Evolutionary conservation across 2,888 invertebrate species (phyloP).

Genomic region (Ecdyonurus torrentis): DNA sequence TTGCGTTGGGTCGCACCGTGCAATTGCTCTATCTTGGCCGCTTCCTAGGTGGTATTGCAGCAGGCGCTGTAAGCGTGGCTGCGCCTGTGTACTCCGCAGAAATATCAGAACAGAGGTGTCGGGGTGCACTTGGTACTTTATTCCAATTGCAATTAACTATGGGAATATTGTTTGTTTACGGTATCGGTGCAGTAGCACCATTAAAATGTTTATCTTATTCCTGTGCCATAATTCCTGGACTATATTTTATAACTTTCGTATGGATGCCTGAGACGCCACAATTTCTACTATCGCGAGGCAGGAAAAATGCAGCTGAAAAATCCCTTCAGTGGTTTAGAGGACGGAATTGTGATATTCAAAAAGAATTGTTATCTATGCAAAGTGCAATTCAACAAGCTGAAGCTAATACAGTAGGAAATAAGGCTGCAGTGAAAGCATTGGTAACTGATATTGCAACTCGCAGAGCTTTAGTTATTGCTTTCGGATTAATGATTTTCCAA

Average conservation of each 20-base stretch:
- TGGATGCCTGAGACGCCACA: conserved; percentile 53
- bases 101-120: conserved; percentile 39
- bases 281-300: conserved; percentile 37
- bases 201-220: conserved; percentile 29
- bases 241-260: conserved; percentile 29
- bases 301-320: conserved; percentile 37
- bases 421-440: background rate
- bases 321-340: conserved; percentile 45
- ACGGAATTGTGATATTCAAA: conserved; percentile 35
- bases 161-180: conserved; percentile 44
- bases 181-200: conserved; percentile 26
- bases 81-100: conserved; percentile 49
- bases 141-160: conserved; percentile 49
- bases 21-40: conserved; percentile 29
- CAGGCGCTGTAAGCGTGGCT: conserved; percentile 43
- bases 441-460: conserved; percentile 13
- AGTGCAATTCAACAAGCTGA: conserved; percentile 16
- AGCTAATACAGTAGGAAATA: background rate
- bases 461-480: conserved; percentile 20
- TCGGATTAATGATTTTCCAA: conserved; percentile 30
- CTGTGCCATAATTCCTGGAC: conserved; percentile 26
- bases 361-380: conserved; percentile 30
- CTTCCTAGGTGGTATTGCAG: conserved; percentile 42
- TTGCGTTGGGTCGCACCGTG: conserved; percentile 29
- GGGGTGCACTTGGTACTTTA: conserved; percentile 48